Conservation (phyloP, 1,140 invertebrate genomes). For the Meloidogyne chitwoodi region DNA sequence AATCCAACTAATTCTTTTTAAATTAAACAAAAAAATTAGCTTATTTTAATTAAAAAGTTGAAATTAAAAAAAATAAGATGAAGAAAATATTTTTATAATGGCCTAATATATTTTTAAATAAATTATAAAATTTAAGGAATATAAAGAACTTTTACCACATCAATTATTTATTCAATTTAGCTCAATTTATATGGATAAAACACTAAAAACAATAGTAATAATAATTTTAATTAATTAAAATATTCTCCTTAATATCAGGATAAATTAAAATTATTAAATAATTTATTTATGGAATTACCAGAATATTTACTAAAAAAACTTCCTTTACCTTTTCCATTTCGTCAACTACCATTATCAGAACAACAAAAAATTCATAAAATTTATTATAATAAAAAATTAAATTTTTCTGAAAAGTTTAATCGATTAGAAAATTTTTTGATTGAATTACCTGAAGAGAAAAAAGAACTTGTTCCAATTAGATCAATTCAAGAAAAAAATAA, state of each 20-base stretch:
- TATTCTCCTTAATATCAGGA: slow-evolving; percentile 10
- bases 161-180: slow-evolving; percentile 2
- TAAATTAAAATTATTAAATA: slow-evolving; percentile 42
- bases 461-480: slow-evolving; percentile 24
- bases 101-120: too few species aligned
- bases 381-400: slow-evolving; percentile 35
- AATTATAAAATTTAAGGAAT: neutral
- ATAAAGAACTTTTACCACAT: neutral
- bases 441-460: slow-evolving; percentile 24
- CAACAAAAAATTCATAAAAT: slow-evolving; percentile 19
- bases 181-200: slow-evolving; percentile 13
- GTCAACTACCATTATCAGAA: slow-evolving; percentile 23
- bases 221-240: neutral
- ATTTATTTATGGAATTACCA: slow-evolving; percentile 36
- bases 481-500: neutral
- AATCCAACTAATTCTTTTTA: too few species aligned
- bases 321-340: slow-evolving; percentile 34
- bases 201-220: neutral
- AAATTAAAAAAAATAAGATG: too few species aligned
- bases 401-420: slow-evolving; percentile 32
- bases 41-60: too few species aligned
- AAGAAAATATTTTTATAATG: too few species aligned
- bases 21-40: too few species aligned
- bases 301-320: slow-evolving; percentile 23
- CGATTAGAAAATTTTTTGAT: slow-evolving; percentile 17